These are phyloP conservation scores for Emydura subglobosa DNA, from an alignment of 2,113 vertebrate genomes.

Conservation along the genomic window DNA sequence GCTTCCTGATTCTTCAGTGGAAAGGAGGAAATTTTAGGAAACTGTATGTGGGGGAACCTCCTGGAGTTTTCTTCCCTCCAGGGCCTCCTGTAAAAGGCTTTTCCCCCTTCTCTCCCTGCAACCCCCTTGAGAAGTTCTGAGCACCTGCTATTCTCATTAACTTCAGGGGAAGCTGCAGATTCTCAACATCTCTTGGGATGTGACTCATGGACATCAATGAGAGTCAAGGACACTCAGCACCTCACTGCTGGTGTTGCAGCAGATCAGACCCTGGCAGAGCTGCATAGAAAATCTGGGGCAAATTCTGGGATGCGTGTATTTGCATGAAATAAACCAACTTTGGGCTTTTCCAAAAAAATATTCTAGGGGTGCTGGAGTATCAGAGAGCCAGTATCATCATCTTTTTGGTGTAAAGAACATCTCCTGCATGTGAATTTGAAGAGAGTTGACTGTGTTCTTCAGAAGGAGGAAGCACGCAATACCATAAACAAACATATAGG, in stretches of 20 bases:
- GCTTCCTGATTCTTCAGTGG: neutral
- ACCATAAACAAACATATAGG: slow-evolving; percentile 62
- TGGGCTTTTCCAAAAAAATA: slow-evolving; percentile 39
- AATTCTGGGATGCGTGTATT: neutral
- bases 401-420: slow-evolving; percentile 30
- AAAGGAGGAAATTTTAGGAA: slow-evolving; percentile 9
- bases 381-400: slow-evolving; percentile 23
- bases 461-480: slow-evolving; percentile 66
- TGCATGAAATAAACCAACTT: slow-evolving; percentile 26
- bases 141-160: slow-evolving; percentile 12
- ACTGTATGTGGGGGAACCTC: neutral
- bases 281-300: neutral
- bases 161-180: neutral
- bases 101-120: fast-evolving
- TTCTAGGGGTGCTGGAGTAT: slow-evolving; percentile 23
- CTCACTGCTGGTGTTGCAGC: neutral
- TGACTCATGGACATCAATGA: neutral
- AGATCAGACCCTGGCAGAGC: neutral
- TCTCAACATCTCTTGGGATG: neutral
- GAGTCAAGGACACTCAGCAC: neutral
- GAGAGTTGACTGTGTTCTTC: slow-evolving; percentile 53
- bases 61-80: slow-evolving; percentile 11
- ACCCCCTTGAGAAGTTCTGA: neutral
- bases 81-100: fast-evolving
- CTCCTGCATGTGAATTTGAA: slow-evolving; percentile 12